phyloP scores from a whole-genome alignment of 2,113 vertebrate genomes.

The Andinoacara biseriatus region DNA sequence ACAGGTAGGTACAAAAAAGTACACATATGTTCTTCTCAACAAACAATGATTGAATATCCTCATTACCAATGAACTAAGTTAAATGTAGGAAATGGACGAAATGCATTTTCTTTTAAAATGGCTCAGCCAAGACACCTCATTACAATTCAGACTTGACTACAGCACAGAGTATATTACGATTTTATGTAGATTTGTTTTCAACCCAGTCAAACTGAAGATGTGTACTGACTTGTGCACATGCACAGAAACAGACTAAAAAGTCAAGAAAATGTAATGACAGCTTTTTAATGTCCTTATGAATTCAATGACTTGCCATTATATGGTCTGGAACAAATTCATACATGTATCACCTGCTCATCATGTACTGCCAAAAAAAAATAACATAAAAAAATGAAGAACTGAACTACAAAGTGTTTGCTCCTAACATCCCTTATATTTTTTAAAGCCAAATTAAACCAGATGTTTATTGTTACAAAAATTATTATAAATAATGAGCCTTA shows the following conservation, averaged over 20 bases:
- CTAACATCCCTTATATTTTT: neutral
- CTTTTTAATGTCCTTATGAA: neutral
- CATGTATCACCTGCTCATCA: neutral
- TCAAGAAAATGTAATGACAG: neutral
- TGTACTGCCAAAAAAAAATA: neutral
- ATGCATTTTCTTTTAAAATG: neutral
- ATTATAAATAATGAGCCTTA: neutral
- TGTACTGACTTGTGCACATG: neutral
- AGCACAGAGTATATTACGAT: neutral
- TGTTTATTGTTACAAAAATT: neutral
- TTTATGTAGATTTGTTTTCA: neutral
- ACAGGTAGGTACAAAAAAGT: conserved; percentile 32
- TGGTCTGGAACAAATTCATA: neutral
- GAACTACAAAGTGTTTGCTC: neutral
- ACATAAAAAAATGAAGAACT: neutral
- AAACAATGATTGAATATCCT: conserved; percentile 10
- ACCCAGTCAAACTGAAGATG: neutral
- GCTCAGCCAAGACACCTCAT: neutral
- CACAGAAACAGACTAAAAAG: neutral
- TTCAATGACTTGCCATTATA: neutral
- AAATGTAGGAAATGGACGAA: neutral
- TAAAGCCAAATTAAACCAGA: neutral
- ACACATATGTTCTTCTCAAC: conserved; percentile 29
- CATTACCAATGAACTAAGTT: neutral
- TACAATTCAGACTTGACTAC: conserved; percentile 2